These are phyloP conservation scores for Sylvicapra grimmia DNA, from an alignment of 2,113 vertebrate species.

Conservation along the genomic window DNA sequence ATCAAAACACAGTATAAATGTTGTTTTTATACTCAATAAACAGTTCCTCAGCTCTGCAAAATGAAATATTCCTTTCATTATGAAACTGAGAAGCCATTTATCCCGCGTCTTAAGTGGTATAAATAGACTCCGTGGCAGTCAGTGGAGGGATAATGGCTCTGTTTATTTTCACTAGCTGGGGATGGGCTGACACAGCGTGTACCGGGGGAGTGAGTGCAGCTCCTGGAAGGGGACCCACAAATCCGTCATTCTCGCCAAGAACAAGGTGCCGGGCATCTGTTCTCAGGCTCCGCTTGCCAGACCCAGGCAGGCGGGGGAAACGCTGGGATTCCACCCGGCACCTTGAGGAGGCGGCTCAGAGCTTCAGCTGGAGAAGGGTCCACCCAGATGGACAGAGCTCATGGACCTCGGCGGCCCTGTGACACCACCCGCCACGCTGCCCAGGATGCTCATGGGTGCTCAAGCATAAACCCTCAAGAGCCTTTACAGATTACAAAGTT, in stretches of 20 bases:
- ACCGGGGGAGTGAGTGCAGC: background rate
- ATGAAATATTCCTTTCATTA: constrained; percentile 74
- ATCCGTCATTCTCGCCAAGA: constrained; percentile 22
- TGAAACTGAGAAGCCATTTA: constrained; percentile 53
- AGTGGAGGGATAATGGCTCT: constrained; percentile 48
- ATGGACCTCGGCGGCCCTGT: background rate
- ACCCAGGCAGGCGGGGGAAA: background rate
- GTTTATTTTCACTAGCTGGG: constrained; percentile 60
- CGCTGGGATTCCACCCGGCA: constrained; percentile 43
- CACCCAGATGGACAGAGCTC: background rate
- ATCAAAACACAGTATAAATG: constrained; percentile 61
- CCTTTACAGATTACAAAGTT: background rate
- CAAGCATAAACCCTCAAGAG: background rate
- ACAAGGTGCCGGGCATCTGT: constrained; percentile 58
- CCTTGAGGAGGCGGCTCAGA: background rate
- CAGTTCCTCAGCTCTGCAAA: constrained; percentile 49
- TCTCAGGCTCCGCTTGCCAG: constrained; percentile 25
- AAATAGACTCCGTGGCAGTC: constrained; percentile 47
- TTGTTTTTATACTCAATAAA: constrained; percentile 64
- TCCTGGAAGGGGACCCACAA: constrained; percentile 32
- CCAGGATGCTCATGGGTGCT: fast-evolving
- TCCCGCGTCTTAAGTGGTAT: constrained; percentile 60
- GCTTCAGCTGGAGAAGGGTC: background rate
- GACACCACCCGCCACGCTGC: fast-evolving
- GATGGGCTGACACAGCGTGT: constrained; percentile 49